Conservation (phyloP, 1,140 invertebrate genomes). For the Pantala flavescens region DNA sequence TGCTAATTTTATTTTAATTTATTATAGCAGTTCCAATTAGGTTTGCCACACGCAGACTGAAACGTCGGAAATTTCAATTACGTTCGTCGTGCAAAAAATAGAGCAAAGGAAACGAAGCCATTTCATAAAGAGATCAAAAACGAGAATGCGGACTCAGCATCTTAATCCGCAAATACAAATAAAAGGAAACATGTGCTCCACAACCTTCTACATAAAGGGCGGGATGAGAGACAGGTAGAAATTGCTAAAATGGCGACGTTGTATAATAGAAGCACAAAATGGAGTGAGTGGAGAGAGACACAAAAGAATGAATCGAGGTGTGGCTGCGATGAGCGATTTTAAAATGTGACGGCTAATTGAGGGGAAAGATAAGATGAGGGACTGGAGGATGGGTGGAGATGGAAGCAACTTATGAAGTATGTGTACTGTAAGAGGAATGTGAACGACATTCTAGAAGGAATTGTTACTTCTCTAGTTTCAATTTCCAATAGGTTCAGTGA, state of each 20-base stretch:
- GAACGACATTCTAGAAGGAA: too few species aligned
- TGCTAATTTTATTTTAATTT: background rate
- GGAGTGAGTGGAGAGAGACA: background rate
- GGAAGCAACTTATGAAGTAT: too few species aligned
- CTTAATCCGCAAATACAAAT: constrained; percentile 7
- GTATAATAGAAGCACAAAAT: background rate
- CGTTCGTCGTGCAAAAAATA: too few species aligned
- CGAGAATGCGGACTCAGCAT: background rate
- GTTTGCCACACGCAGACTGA: too few species aligned
- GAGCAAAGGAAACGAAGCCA: too few species aligned
- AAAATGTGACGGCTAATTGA: constrained; percentile 6
- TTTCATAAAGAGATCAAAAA: too few species aligned
- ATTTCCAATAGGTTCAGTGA: too few species aligned
- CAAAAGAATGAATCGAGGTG: background rate
- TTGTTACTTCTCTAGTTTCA: too few species aligned
- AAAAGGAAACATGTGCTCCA: background rate
- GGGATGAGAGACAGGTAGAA: background rate
- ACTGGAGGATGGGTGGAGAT: background rate
- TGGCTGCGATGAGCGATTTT: background rate
- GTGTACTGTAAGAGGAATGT: too few species aligned
- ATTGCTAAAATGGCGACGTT: background rate
- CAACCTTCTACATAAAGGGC: background rate
- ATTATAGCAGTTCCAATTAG: too few species aligned
- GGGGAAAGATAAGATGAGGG: background rate
- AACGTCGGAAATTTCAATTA: too few species aligned